Evolutionary conservation across 2,888 invertebrate species (phyloP), one percentile per base, ranked within the genome.

Genomic region (Euzophera pinguis): DNA sequence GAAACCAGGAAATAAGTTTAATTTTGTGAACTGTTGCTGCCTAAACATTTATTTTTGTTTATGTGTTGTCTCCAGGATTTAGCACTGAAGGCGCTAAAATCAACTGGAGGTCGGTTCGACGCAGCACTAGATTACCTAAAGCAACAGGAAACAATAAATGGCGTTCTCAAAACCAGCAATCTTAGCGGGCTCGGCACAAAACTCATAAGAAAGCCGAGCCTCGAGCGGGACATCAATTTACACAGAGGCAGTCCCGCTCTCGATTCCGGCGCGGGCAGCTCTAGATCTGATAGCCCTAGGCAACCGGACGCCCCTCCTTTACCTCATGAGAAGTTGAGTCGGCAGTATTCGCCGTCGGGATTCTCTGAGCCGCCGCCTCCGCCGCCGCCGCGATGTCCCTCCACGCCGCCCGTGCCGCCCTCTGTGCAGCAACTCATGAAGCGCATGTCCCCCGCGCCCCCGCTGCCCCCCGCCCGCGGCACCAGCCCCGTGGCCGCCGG

Each of bases 251-350:
- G 97, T 76, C 97, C 97, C 7, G 96, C 96, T 14, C 87, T 97
- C 56, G 97, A 97, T 75, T 96, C 96, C 52, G 97, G 96, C 13
- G 96, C 96, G 10, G 96, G 96, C 47, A 96, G 96, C 73, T 96
- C 96, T 42, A 92, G 97, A 52, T 97, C 97, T 5, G 97, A 97
- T 75, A 97, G 96, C 78, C 97, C 97, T 12, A 93, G 97, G 61
- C 91, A 94, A 62, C 83, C 92, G 9, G 93, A 93, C 61, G 81
- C 79, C 47, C 84, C 84, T 39, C 82, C 84, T 22, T 92, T 95
- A 71, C 92, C 93, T 43, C 94, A 94, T 65, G 90, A 89, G 63
- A 89, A 89, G 59, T 88, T 95, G 38, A 92, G 92, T 62, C 90
- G 95, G 49, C 94, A 94, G 70, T 95, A 95, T 75, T 95, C 95